Percentiles rank a stretch among this genome's conserved stretches.
These are phyloP conservation scores for Drosophila mettleri DNA, from an alignment of 2,888 invertebrate species.

Conservation along the genomic window DNA sequence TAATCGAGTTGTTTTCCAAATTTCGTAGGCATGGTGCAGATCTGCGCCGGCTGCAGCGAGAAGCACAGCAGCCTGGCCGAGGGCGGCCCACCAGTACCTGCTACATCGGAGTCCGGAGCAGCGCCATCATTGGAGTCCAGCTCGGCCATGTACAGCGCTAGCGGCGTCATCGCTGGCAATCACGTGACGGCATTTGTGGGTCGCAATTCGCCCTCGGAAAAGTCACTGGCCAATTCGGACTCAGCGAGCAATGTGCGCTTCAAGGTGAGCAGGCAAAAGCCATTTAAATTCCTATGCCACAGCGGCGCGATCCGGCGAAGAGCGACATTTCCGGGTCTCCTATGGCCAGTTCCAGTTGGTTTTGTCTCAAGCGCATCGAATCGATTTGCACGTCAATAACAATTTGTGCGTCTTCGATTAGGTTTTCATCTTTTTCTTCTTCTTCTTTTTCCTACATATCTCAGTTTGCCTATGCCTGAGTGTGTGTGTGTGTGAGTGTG, in stretches of 20 bases:
- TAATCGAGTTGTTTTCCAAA: background rate
- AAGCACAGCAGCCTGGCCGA: slow-evolving; percentile 87
- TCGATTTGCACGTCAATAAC: slow-evolving; percentile 49
- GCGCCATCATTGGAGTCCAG: slow-evolving; percentile 54
- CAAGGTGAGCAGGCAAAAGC: slow-evolving; percentile 78
- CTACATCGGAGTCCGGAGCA: slow-evolving; percentile 47
- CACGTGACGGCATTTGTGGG: slow-evolving; percentile 62
- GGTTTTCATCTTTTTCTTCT: slow-evolving; percentile 19
- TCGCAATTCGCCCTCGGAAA: slow-evolving; percentile 84
- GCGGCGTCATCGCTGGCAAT: slow-evolving; percentile 45
- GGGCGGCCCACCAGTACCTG: slow-evolving; percentile 80
- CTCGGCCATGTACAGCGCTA: slow-evolving; percentile 64
- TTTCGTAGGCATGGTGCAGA: slow-evolving; percentile 90
- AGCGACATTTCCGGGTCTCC: slow-evolving; percentile 3
- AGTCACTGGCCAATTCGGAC: slow-evolving; percentile 84
- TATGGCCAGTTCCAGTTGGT: slow-evolving; percentile 8
- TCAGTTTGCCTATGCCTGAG: background rate
- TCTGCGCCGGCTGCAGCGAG: slow-evolving; percentile 94
- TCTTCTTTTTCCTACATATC: background rate
- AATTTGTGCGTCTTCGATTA: slow-evolving; percentile 49
- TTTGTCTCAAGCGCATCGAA: slow-evolving; percentile 15
- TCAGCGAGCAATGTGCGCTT: slow-evolving; percentile 84
- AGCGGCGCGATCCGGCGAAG: slow-evolving; percentile 1
- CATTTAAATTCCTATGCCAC: background rate
- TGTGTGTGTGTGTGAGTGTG: slow-evolving; percentile 7